phyloP scores from a whole-genome alignment of 2,888 invertebrate genomes.

The Exephanes ischioxanthus region DNA sequence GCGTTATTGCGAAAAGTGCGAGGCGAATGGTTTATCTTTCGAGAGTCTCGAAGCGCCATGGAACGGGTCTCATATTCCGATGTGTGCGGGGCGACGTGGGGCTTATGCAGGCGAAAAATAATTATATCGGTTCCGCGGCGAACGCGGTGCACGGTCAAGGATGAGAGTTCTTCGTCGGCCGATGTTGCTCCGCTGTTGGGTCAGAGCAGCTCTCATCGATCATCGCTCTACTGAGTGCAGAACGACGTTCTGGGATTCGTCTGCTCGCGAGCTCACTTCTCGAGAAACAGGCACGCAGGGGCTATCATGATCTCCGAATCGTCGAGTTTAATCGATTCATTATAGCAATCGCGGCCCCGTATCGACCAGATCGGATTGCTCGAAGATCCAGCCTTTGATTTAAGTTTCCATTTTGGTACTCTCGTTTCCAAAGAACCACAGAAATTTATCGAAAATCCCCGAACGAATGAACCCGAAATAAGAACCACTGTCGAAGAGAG shows the following conservation, averaged over 20 bases:
- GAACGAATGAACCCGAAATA: slow-evolving; percentile 29
- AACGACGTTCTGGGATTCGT: slow-evolving; percentile 79
- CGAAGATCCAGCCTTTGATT: not conserved
- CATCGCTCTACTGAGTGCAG: slow-evolving; percentile 79
- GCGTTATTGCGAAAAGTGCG: slow-evolving; percentile 30
- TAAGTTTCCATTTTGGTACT: not conserved
- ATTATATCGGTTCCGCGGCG: slow-evolving; percentile 83
- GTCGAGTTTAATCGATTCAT: slow-evolving; percentile 43
- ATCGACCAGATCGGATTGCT: not conserved
- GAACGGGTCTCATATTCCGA: slow-evolving; percentile 34
- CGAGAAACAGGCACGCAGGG: slow-evolving; percentile 66
- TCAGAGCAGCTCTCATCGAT: slow-evolving; percentile 84
- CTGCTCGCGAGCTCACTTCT: slow-evolving; percentile 64
- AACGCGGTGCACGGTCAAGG: slow-evolving; percentile 69
- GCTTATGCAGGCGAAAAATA: slow-evolving; percentile 75
- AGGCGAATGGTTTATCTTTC: slow-evolving; percentile 19
- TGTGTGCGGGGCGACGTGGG: slow-evolving; percentile 25
- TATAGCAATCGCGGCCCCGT: slow-evolving; percentile 15
- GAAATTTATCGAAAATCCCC: not conserved
- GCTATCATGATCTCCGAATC: slow-evolving; percentile 68
- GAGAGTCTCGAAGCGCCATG: slow-evolving; percentile 54
- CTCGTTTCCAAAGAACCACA: not conserved
- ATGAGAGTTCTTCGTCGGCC: slow-evolving; percentile 69
- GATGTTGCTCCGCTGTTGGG: slow-evolving; percentile 79
- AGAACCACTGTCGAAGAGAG: slow-evolving; percentile 75